phyloP scores from a whole-genome alignment of 2,797 vertebrate genomes.

The Chelidonichthys spinosus region DNA sequence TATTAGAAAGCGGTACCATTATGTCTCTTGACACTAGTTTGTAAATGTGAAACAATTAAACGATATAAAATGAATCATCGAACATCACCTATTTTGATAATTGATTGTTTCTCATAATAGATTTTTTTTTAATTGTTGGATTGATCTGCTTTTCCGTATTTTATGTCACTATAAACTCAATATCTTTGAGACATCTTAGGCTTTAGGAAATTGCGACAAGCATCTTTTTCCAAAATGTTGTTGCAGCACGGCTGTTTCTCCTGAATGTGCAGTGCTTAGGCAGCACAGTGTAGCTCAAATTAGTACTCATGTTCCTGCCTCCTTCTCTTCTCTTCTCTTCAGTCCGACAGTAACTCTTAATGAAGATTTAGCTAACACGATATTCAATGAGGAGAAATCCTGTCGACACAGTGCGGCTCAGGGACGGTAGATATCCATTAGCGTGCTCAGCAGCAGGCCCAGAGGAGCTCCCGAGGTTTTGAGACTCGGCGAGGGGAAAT shows the following conservation, averaged over 20 bases:
- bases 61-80: not conserved
- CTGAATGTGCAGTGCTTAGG: constrained; percentile 16
- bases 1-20: not conserved
- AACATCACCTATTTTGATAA: not conserved
- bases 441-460: constrained; percentile 46
- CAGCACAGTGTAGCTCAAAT: constrained; percentile 15
- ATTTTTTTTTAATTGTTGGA: not conserved
- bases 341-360: constrained; percentile 46
- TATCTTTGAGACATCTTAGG: not conserved
- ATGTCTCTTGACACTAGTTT: not conserved
- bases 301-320: constrained; percentile 12
- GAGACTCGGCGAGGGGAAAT: constrained; percentile 55
- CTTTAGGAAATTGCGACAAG: not conserved
- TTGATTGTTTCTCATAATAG: not conserved
- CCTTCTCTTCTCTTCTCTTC: constrained; percentile 20
- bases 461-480: constrained; percentile 49
- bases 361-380: constrained; percentile 64
- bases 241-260: constrained; percentile 3
- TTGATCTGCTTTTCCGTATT: not conserved
- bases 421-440: constrained; percentile 67
- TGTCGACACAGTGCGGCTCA: constrained; percentile 49
- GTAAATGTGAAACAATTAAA: not conserved
- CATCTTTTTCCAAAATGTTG: not conserved
- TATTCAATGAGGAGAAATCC: constrained; percentile 67
- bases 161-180: not conserved